Percentiles rank a stretch among this genome's conserved stretches.
Conservation (phyloP, 2,888 invertebrate species). For the Cheilosia variabilis region DNA sequence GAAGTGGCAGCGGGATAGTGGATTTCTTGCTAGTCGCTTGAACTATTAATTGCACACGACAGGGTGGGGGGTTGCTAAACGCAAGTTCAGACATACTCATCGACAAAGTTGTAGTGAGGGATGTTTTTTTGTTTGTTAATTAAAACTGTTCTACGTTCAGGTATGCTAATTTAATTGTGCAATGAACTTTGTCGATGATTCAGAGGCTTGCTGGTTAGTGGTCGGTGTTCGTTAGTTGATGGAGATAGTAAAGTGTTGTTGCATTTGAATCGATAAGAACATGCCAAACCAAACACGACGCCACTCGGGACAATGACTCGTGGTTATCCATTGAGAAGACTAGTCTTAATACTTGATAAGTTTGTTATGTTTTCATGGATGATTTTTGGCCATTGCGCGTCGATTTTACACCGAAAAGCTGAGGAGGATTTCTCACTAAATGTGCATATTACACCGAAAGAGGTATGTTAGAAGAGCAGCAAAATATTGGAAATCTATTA, state of each 20-base stretch:
- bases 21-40: constrained; percentile 13
- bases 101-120: background rate
- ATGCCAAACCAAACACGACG: no score
- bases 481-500: no score
- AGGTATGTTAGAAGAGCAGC: no score
- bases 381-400: no score
- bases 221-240: background rate
- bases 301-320: no score
- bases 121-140: background rate
- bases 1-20: background rate
- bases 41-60: constrained; percentile 29
- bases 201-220: background rate
- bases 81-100: constrained; percentile 8
- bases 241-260: background rate
- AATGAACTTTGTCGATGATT: constrained; percentile 23
- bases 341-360: no score
- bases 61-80: constrained; percentile 19
- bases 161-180: constrained; percentile 40
- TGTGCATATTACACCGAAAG: no score
- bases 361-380: no score
- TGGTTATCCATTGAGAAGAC: no score
- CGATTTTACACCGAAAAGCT: no score
- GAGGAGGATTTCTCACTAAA: no score
- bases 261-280: background rate
- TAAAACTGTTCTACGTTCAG: constrained; percentile 6